Percentiles rank a stretch among this genome's conserved stretches.
Conservation (phyloP, 2,113 vertebrate species). For the Suncus etruscus region DNA sequence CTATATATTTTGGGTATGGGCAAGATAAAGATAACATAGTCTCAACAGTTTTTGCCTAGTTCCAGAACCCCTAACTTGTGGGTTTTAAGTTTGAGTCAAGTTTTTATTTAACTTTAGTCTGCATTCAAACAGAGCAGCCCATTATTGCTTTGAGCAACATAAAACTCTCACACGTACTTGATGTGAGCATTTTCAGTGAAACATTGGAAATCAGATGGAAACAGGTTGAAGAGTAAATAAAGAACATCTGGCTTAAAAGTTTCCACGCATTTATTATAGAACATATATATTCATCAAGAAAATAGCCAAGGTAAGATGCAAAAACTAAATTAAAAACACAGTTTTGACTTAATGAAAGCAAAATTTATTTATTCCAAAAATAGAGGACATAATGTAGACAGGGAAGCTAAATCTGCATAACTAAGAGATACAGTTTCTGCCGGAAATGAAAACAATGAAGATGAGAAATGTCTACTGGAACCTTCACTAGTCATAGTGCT, state of each 20-base stretch:
- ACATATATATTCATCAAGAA: slow-evolving; percentile 25
- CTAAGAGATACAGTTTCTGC: background rate
- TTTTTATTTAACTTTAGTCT: no score
- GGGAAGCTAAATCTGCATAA: background rate
- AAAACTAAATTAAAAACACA: background rate
- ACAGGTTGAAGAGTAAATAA: slow-evolving; percentile 25
- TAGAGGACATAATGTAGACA: background rate
- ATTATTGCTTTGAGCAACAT: slow-evolving; percentile 16
- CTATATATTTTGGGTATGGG: no score
- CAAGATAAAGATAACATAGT: no score
- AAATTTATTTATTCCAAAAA: slow-evolving; percentile 4
- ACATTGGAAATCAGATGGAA: background rate
- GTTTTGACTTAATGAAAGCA: slow-evolving; percentile 7
- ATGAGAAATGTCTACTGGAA: slow-evolving; percentile 21
- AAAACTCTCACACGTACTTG: background rate
- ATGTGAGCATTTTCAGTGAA: slow-evolving; percentile 25
- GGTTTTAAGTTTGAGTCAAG: no score
- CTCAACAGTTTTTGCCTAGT: no score
- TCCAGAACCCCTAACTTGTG: no score
- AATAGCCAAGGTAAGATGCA: background rate
- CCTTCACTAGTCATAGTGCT: background rate
- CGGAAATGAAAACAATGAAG: background rate
- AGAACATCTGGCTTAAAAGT: background rate
- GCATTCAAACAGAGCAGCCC: background rate
- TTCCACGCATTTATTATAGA: background rate